phyloP scores from a whole-genome alignment of 2,888 invertebrate species.

The Eucriotettix oculatus region DNA sequence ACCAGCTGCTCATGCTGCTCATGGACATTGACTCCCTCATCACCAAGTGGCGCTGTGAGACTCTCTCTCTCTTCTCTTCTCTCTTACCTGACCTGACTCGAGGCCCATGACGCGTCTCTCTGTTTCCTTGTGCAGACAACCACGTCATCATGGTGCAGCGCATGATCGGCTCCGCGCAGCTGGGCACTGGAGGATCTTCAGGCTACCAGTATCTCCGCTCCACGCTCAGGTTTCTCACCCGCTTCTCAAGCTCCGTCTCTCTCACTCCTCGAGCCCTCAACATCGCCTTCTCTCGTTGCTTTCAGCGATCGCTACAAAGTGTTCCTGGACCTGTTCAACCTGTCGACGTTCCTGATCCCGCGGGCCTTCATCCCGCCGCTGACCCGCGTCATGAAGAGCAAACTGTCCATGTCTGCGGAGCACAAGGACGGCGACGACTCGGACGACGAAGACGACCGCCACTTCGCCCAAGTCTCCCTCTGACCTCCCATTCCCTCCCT shows the following conservation, averaged over 20 bases:
- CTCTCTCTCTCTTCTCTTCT: too few species aligned
- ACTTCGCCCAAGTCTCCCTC: not conserved
- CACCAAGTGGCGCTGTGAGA: slow-evolving; percentile 96
- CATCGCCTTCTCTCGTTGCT: not conserved
- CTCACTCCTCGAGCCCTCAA: not conserved
- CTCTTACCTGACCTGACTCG: too few species aligned
- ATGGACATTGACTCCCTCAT: slow-evolving; percentile 98
- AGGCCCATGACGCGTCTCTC: too few species aligned
- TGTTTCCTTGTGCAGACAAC: too few species aligned
- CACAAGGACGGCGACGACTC: not conserved
- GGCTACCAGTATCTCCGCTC: slow-evolving; percentile 96
- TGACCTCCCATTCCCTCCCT: not conserved
- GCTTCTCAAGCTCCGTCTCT: too few species aligned
- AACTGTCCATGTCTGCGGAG: slow-evolving; percentile 26
- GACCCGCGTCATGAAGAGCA: slow-evolving; percentile 62
- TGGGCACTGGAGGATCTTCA: slow-evolving; percentile 95
- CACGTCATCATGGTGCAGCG: slow-evolving; percentile 97
- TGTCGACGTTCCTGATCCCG: slow-evolving; percentile 91
- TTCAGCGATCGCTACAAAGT: slow-evolving; percentile 95
- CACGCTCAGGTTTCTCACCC: slow-evolving; percentile 76
- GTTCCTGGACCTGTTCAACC: slow-evolving; percentile 90
- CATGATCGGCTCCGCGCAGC: slow-evolving; percentile 92
- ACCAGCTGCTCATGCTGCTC: slow-evolving; percentile 80
- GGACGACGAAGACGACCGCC: not conserved
- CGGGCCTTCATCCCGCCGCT: slow-evolving; percentile 79